phyloP scores from a whole-genome alignment of 2,797 vertebrate genomes.

The Manis pentadactyla region DNA sequence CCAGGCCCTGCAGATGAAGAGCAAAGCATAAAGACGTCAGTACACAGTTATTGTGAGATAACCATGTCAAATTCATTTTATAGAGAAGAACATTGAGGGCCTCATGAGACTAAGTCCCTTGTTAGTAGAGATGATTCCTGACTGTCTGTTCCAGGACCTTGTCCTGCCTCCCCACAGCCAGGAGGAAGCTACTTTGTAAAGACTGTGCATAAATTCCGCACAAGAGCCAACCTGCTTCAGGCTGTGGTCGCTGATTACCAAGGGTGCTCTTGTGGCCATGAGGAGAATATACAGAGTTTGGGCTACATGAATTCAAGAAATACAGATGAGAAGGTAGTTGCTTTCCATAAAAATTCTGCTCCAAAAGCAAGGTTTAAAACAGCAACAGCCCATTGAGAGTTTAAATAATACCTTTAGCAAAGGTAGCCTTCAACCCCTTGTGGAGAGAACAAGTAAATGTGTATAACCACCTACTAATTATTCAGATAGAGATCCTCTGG shows the following conservation, averaged over 20 bases:
- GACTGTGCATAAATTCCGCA: not conserved
- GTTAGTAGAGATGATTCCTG: not conserved
- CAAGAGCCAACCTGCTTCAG: not conserved
- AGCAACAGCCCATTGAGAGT: not conserved
- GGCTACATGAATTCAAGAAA: not conserved
- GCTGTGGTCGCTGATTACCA: not conserved
- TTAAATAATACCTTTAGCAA: constrained; percentile 34
- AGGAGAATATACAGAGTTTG: not conserved
- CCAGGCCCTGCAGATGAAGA: not conserved
- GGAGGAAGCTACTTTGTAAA: not conserved
- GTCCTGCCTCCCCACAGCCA: not conserved
- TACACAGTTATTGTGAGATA: not conserved
- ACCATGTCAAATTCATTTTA: not conserved
- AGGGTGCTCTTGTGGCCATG: not conserved
- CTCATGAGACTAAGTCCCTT: not conserved
- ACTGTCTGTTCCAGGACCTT: not conserved
- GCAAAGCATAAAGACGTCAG: not conserved
- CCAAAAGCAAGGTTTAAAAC: not conserved
- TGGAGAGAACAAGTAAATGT: not conserved
- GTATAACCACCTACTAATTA: constrained; percentile 2
- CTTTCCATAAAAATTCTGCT: not conserved
- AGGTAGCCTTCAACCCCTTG: not conserved
- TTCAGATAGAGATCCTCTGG: not conserved
- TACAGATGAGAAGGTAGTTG: not conserved
- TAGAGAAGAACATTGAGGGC: not conserved